A percentile compares a stretch with the other conserved stretches of the same genome.
Conservation (phyloP, 2,797 vertebrate species). For the Graptemys geographica region DNA sequence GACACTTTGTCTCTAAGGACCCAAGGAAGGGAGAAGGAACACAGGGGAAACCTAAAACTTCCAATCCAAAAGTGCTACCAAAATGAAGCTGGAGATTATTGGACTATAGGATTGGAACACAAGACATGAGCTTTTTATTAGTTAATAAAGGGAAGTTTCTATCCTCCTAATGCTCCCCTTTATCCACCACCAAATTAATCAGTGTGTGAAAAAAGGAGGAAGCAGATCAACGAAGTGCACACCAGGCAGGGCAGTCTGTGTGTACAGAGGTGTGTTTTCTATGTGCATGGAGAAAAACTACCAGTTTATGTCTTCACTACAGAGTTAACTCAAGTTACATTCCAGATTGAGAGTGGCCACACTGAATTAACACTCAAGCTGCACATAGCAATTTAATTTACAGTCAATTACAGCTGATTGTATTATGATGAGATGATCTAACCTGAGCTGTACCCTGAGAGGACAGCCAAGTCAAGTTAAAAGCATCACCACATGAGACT, state of each 20-base stretch:
- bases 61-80: neutral
- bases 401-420: neutral
- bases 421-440: neutral
- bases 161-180: neutral
- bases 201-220: neutral
- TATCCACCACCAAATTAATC: neutral
- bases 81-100: neutral
- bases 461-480: neutral
- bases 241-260: neutral
- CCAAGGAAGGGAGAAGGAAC: neutral
- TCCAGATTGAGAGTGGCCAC: neutral
- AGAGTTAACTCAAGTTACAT: neutral
- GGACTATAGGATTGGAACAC: neutral
- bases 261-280: neutral
- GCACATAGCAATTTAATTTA: neutral
- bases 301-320: neutral
- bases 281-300: neutral
- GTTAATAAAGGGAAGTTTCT: neutral
- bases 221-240: neutral
- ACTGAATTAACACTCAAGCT: neutral
- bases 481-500: neutral
- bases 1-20: neutral
- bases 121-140: neutral
- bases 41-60: neutral
- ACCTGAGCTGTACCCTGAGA: neutral